Percentiles rank a stretch among this genome's conserved stretches.
Evolutionary conservation across 2,797 vertebrate genomes (phyloP).

Genomic region (Argentina silus): DNA sequence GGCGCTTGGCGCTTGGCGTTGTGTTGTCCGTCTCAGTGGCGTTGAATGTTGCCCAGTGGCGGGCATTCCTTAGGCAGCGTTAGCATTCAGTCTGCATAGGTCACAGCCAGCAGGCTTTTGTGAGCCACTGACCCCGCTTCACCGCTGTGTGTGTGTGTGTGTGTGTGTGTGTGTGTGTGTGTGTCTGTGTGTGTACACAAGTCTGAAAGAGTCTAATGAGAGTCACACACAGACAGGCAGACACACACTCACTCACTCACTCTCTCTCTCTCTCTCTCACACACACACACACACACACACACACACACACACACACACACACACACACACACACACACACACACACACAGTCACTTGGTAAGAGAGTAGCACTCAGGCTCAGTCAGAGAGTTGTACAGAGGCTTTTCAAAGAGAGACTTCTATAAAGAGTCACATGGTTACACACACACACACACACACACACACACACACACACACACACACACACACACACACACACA

Average conservation of each 20-base stretch:
- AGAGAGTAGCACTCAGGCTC: constrained; percentile 35
- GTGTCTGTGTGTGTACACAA: constrained; percentile 10
- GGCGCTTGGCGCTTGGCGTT: constrained; percentile 37
- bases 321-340: constrained; percentile 5
- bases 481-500: neutral
- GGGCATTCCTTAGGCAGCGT: constrained; percentile 70
- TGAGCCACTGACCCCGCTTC: constrained; percentile 52
- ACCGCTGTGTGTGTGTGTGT: constrained; percentile 33
- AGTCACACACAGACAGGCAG: constrained; percentile 9
- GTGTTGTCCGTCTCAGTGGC: constrained; percentile 30
- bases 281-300: constrained; percentile 20
- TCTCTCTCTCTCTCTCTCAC: constrained; percentile 23
- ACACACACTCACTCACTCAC: constrained; percentile 22
- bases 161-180: neutral
- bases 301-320: constrained; percentile 27
- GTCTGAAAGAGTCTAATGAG: constrained; percentile 9
- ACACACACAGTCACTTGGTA: constrained; percentile 23
- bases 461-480: neutral
- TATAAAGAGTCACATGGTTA: constrained; percentile 39
- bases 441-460: neutral
- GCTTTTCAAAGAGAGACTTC: constrained; percentile 37
- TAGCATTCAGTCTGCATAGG: constrained; percentile 80
- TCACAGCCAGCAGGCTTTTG: constrained; percentile 77
- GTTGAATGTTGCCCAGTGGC: constrained; percentile 46
- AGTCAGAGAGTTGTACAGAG: constrained; percentile 35